Evolutionary conservation across 2,888 invertebrate species (phyloP), one percentile per base, ranked within the genome.

Genomic region (Nemoura dubitans): DNA sequence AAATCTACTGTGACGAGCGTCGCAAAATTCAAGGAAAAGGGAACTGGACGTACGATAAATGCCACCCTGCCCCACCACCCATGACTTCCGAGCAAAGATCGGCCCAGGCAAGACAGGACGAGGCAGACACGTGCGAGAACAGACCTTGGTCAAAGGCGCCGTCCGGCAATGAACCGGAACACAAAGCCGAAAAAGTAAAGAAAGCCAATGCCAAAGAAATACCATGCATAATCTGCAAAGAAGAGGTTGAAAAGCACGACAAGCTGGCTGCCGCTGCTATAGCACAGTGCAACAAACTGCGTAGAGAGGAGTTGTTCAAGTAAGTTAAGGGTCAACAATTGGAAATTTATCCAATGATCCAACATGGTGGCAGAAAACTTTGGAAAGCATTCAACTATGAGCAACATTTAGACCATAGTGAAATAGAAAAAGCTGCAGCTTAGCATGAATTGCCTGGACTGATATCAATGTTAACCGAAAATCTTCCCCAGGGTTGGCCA

Each of bases 401-500:
- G n/a, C n/a, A n/a, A n/a, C n/a, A n/a, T n/a, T n/a, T n/a, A n/a
- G n/a, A n/a, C n/a, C n/a, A n/a, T n/a, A n/a, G n/a, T n/a, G n/a
- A n/a, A n/a, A n/a, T n/a, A n/a, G n/a, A n/a, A n/a, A n/a, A n/a
- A n/a, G n/a, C n/a, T n/a, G n/a, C n/a, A n/a, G n/a, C n/a, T n/a
- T n/a, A n/a, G n/a, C n/a, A n/a, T n/a, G n/a, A n/a, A n/a, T n/a
- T n/a, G n/a, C n/a, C n/a, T n/a, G n/a, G 26, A 5, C 76, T 25
- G 76, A 16, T 80, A 26, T 6, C 16, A 80, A 80, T n/a, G 27
- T 7, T 27, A 80, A 28, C n/a, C n/a, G n/a, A 16, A 80, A 27
- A 27, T 28, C 28, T 16, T 26, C 85, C 92, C 26, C 90, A 94
- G 94, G 86, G 91, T 93, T 85, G 93, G 94, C 0, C 92, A 92